A percentile compares a stretch with the other conserved stretches of the same genome.
Conservation (phyloP, 1,140 invertebrate genomes). For the Orchesella cincta region DNA sequence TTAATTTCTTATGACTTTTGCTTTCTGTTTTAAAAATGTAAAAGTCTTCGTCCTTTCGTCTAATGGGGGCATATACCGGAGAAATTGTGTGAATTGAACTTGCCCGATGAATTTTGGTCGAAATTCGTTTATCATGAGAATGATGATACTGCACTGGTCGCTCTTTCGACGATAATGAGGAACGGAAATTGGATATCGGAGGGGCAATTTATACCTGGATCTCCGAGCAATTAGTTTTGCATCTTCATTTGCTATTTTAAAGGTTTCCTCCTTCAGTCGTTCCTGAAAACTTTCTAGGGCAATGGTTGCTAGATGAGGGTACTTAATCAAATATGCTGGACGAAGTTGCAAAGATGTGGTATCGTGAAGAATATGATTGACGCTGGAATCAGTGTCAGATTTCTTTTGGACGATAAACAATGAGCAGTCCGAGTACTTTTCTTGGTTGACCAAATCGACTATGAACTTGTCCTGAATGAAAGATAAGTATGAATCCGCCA, state of each 20-base stretch:
- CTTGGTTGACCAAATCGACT: neutral
- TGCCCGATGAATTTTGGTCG: constrained; percentile 12
- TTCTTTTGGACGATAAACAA: neutral
- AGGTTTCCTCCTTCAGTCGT: neutral
- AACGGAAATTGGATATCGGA: constrained; percentile 22
- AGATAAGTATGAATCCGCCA: no score
- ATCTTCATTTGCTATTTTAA: neutral
- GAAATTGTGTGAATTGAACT: constrained; percentile 17
- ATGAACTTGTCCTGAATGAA: constrained; percentile 6
- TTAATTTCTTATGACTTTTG: constrained; percentile 17
- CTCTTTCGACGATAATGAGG: constrained; percentile 31
- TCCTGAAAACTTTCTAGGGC: neutral
- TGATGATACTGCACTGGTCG: constrained; percentile 11
- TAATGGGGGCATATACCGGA: constrained; percentile 40
- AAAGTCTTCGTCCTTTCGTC: constrained; percentile 37
- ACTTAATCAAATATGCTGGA: neutral
- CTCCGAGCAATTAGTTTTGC: neutral
- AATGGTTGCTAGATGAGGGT: neutral
- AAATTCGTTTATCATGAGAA: constrained; percentile 28
- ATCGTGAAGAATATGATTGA: neutral
- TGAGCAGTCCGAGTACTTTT: neutral
- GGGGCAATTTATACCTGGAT: constrained; percentile 1
- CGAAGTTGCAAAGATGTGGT: no score
- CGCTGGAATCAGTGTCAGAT: neutral
- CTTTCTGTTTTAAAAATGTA: constrained; percentile 35